Evolutionary conservation across 2,113 vertebrate genomes (phyloP).

Genomic region (Callaeas wilsoni): DNA sequence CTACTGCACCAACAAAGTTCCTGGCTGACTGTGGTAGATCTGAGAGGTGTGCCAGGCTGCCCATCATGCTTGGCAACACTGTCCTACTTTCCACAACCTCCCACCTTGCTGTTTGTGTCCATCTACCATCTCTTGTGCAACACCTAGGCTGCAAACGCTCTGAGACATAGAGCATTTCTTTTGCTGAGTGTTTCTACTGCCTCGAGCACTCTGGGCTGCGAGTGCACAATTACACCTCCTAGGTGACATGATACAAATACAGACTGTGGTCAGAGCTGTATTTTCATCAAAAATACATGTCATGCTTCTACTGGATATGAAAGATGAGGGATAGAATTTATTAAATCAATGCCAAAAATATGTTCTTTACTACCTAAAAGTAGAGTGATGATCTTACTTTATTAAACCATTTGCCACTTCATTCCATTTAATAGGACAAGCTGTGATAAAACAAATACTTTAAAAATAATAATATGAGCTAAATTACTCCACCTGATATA

Average conservation of each 20-base stretch:
- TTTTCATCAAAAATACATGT: conserved; percentile 21
- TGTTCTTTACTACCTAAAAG: not conserved
- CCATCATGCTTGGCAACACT: not conserved
- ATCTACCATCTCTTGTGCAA: not conserved
- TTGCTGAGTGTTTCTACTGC: not conserved
- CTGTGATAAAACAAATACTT: not conserved
- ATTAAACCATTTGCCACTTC: not conserved
- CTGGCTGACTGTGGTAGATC: not conserved
- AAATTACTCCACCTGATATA: not conserved
- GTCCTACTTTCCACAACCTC: not conserved
- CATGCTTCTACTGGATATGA: not conserved
- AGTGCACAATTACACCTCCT: conserved; percentile 35
- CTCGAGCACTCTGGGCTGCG: not conserved
- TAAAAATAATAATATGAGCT: not conserved
- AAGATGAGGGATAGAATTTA: not conserved
- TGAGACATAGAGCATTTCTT: not conserved
- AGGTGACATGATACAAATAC: conserved; percentile 44
- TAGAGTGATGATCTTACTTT: not conserved
- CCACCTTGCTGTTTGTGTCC: not conserved
- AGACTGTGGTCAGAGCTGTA: conserved; percentile 23
- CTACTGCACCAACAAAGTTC: not conserved
- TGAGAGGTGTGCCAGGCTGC: not conserved
- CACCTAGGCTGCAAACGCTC: not conserved
- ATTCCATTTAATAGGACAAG: not conserved
- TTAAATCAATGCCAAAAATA: not conserved